These are phyloP conservation scores for Habroteleia sp. DNA, from an alignment of 2,888 invertebrate species.

Conservation along the genomic window DNA sequence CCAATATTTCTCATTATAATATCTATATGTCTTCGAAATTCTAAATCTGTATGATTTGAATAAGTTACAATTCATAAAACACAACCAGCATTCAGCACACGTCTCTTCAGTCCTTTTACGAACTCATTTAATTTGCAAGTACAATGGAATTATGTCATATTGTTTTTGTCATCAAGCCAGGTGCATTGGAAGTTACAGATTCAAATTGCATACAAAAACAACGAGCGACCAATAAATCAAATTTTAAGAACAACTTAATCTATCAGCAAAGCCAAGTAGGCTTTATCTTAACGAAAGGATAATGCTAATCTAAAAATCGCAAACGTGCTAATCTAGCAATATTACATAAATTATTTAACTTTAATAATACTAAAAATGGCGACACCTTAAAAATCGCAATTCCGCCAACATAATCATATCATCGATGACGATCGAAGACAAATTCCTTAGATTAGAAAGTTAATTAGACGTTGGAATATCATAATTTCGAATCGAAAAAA, in stretches of 20 bases:
- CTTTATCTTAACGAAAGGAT: too few relatives aligned
- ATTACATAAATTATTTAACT: too few relatives aligned
- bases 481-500: background rate
- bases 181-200: conserved; percentile 1
- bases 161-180: conserved; percentile 26
- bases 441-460: conserved; percentile 4
- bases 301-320: too few relatives aligned
- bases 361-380: too few relatives aligned
- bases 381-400: too few relatives aligned
- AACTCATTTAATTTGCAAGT: conserved; percentile 37
- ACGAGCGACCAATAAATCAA: background rate
- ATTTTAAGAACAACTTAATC: too few relatives aligned
- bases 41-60: background rate
- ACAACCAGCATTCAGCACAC: conserved; percentile 20
- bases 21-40: too few relatives aligned
- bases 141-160: conserved; percentile 47
- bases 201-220: conserved; percentile 5
- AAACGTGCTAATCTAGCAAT: too few relatives aligned
- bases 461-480: conserved; percentile 5
- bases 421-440: background rate
- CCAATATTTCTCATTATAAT: too few relatives aligned
- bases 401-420: too few relatives aligned
- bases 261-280: too few relatives aligned
- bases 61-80: conserved; percentile 12
- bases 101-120: conserved; percentile 29